These are phyloP conservation scores for Eulimnadia texana DNA, from an alignment of 1,140 invertebrate genomes.

Conservation along the genomic window DNA sequence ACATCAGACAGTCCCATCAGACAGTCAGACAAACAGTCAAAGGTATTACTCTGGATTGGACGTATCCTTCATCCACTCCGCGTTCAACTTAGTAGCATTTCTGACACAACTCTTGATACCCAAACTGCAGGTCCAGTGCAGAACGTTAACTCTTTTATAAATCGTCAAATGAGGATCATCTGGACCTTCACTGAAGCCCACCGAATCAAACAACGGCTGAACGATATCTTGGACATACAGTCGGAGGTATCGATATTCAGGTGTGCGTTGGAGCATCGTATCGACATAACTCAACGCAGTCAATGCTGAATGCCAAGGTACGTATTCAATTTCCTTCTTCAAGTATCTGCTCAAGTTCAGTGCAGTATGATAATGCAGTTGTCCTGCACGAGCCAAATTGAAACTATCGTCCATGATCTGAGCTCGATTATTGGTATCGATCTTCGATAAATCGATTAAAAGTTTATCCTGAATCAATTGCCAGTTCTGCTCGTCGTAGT, in stretches of 20 bases:
- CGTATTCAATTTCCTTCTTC: slow-evolving; percentile 42
- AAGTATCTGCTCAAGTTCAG: slow-evolving; percentile 48
- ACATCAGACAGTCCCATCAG: too few species aligned
- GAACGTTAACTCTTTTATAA: slow-evolving; percentile 41
- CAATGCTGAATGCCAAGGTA: slow-evolving; percentile 50
- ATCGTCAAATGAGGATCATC: slow-evolving; percentile 46
- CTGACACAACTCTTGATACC: too few species aligned
- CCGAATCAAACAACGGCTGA: slow-evolving; percentile 49
- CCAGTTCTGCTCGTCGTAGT: slow-evolving; percentile 56
- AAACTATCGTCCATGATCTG: slow-evolving; percentile 77
- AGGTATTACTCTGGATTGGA: too few species aligned
- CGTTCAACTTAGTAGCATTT: too few species aligned
- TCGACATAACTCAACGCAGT: slow-evolving; percentile 30
- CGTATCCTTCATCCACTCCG: too few species aligned
- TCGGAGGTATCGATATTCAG: too few species aligned
- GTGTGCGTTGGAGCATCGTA: slow-evolving; percentile 15
- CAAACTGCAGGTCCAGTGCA: background rate
- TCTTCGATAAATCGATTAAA: slow-evolving; percentile 23
- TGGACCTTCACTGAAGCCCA: slow-evolving; percentile 44
- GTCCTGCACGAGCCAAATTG: slow-evolving; percentile 44
- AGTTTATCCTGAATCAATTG: slow-evolving; percentile 30
- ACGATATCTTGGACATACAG: slow-evolving; percentile 55
- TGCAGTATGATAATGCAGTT: slow-evolving; percentile 26
- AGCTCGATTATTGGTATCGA: slow-evolving; percentile 34
- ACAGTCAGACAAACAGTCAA: too few species aligned